Conservation (phyloP, 2,888 invertebrate genomes). For the Dynastes grantii region DNA sequence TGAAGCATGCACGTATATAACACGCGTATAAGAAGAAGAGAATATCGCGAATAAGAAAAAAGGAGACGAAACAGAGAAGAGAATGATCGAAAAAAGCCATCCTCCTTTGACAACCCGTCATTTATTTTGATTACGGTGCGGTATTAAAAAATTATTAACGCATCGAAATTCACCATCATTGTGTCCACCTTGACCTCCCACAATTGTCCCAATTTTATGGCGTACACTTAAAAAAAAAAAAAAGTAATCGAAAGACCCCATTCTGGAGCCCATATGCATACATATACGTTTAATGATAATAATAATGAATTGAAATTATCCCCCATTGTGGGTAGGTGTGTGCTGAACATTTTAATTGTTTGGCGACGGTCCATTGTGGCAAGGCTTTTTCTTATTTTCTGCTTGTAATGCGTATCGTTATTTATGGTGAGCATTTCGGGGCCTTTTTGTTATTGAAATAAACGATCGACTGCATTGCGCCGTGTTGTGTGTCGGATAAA, state of each 20-base stretch:
- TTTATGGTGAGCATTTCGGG: slow-evolving; percentile 45
- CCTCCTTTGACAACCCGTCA: slow-evolving; percentile 64
- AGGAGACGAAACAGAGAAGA: slow-evolving; percentile 15
- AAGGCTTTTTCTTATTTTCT: slow-evolving; percentile 31
- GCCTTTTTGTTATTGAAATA: slow-evolving; percentile 48
- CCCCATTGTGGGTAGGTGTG: slow-evolving; percentile 50
- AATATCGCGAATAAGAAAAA: slow-evolving; percentile 28
- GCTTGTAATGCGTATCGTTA: slow-evolving; percentile 47
- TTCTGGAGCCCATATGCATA: slow-evolving; percentile 3
- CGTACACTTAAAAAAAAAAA: slow-evolving; percentile 26
- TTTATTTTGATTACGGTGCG: slow-evolving; percentile 66
- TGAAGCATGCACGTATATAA: not conserved
- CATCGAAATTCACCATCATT: slow-evolving; percentile 54
- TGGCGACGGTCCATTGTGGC: slow-evolving; percentile 47
- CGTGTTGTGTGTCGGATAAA: not conserved
- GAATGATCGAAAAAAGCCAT: slow-evolving; percentile 43
- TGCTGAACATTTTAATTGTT: slow-evolving; percentile 52
- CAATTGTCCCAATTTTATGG: slow-evolving; percentile 58
- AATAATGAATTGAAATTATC: slow-evolving; percentile 50
- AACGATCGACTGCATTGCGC: slow-evolving; percentile 32
- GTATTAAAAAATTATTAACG: slow-evolving; percentile 64
- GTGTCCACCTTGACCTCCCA: slow-evolving; percentile 56
- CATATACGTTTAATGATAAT: slow-evolving; percentile 38
- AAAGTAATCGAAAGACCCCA: slow-evolving; percentile 33
- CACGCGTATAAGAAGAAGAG: not conserved